Evolutionary conservation across 37 sponge, comb jelly and placozoan genomes (phyloP), one percentile per base, ranked within the genome.

Genomic region (Tethya wilhelma): DNA sequence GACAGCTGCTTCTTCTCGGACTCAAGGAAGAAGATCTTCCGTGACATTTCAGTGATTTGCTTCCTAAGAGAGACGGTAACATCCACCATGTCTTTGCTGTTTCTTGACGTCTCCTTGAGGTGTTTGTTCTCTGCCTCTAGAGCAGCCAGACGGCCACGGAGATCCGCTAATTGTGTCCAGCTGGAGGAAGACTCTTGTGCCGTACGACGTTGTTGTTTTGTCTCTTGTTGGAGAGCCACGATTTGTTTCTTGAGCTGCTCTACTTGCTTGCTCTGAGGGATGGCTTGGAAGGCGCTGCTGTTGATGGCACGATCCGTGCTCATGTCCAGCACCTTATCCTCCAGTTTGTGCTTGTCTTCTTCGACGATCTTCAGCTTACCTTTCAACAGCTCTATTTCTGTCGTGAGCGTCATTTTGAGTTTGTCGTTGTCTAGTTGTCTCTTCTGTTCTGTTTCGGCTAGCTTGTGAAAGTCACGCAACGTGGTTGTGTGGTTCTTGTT

Each of bases 61-160:
- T 74, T 86, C 0, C 80, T 63, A 2, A 78, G 87, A 4, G 53
- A 19, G 0, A 33, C 71, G n/a, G 38, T 36, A 36, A 29, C 56
- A 0, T 81, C 81, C 32, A 68, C 32, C 36, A 31, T 26, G 65
- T 44, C 44, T 6, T 46, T 8, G 29, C 45, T 31, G 4, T 28
- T 30, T 1, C 29, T 40, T 7, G 65, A 28, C 9, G 43, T 28
- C 33, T 80, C 77, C 38, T 75, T 64, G 40, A 84, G 57, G 28
- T 29, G 1, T 41, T 75, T 75, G 40, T 84, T 84, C 56, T 84
- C 84, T 7, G 56, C 56, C 56, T 86, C 87, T 28, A 86, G 43
- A 23, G 38, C 1, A 4, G 58, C 28, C 58, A 79, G 6, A 46
- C 73, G 40, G 38, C 2, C 9, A 38, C 67, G 83, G 9, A 82